Evolutionary conservation across 1,140 invertebrate species (phyloP), one percentile per base, ranked within the genome.

Genomic region (Eriosoma lanigerum): DNA sequence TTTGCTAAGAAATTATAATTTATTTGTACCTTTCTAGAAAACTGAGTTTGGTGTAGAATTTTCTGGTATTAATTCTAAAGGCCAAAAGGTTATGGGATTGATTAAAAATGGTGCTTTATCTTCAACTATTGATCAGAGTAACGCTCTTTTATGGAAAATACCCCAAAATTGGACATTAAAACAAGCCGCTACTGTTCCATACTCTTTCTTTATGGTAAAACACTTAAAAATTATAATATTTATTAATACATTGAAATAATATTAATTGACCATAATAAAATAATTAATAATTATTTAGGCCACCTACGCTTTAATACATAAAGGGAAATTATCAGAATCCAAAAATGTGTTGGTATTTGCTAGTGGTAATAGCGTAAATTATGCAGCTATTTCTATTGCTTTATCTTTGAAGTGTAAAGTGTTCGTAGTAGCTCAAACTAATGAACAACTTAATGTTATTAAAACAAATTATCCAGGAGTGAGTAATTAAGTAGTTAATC

Each of bases 121-220:
- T 10, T 46, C 68, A 10, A 52, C 62, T 6, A n/a, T 81, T 1
- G 44, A 62, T 50, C 9, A 56, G 12, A 73, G 66, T 17, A 48
- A 82, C 3, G 68, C 64, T 62, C 60, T 81, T 15, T 3, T 81
- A 46, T 91, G 90, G 90, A 82, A 86, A 52, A 86, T 92, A 19
- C 90, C 91, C 0, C 83, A 86, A 5, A 60, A 82, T 9, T 91
- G 90, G 90, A 87, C 85, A 9, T 82, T 92, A 48, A 87, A 88
- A 81, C 88, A 92, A 80, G 91, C 91, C 48, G 87, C 89, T 2
- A 89, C 90, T 13, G 89, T 92, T 15, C 91, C 91, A 46, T 89
- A 89, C 21, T 88, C 88, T 5, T 90, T 89, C 83, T 84, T 87
- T 32, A 89, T 89, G n/a, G 84, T 84, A 80, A 83, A 82, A 54